Evolutionary conservation across 2,888 invertebrate genomes (phyloP).

Genomic region (Dromius quadrimaculatus): DNA sequence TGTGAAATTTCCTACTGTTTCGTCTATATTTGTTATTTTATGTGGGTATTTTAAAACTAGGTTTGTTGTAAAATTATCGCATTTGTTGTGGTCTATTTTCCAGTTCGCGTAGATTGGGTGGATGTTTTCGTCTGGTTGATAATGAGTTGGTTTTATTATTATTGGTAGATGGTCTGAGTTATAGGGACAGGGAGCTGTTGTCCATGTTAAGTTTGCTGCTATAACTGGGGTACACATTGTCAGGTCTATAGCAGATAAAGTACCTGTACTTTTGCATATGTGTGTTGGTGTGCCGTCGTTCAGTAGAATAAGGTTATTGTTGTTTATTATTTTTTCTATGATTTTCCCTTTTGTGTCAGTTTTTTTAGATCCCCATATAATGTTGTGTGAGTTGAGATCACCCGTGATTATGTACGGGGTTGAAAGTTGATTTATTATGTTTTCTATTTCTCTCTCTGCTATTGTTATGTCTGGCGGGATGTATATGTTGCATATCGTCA

Average conservation of each 20-base stretch:
- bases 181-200: not conserved
- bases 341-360: not conserved
- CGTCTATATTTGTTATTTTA: not conserved
- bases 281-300: conserved; percentile 5
- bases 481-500: conserved; percentile 9
- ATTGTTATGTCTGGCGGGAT: not conserved
- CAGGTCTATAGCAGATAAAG: conserved; percentile 22
- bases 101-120: conserved; percentile 13
- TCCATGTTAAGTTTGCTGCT: conserved; percentile 7
- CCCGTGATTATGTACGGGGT: not conserved
- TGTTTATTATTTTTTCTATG: conserved; percentile 22
- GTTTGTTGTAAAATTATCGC: not conserved
- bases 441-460: not conserved
- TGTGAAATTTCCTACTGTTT: conserved; percentile 3
- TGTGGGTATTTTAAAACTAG: not conserved
- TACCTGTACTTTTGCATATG: conserved; percentile 12
- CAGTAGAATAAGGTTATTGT: conserved; percentile 7
- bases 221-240: not conserved
- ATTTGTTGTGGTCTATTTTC: not conserved
- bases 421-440: not conserved
- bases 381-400: not conserved
- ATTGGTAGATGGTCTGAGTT: conserved; percentile 23
- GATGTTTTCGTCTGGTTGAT: not conserved
- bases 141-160: not conserved
- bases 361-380: not conserved